Evolutionary conservation across 1,140 invertebrate species (phyloP).

Genomic region (Panulirus ornatus): DNA sequence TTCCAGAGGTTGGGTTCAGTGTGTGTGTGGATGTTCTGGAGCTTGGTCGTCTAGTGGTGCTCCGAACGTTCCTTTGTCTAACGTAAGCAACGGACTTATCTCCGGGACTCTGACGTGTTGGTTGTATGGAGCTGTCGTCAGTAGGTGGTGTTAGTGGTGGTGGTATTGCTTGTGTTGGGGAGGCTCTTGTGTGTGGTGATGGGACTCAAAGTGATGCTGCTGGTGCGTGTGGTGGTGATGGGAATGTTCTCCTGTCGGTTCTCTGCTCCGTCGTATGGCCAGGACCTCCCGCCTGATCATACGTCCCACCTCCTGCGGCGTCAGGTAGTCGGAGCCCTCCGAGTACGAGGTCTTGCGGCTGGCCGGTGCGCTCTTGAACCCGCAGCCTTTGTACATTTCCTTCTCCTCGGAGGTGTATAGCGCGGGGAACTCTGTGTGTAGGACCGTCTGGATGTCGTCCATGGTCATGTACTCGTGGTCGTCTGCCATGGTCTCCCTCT

Average conservation of each 20-base stretch:
- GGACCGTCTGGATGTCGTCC: slow-evolving; percentile 74
- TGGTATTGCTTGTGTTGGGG: slow-evolving; percentile 60
- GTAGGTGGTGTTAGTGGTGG: slow-evolving; percentile 45
- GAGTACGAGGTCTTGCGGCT: slow-evolving; percentile 73
- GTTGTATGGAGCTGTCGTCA: not conserved
- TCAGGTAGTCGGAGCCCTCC: slow-evolving; percentile 73
- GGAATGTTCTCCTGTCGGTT: slow-evolving; percentile 3
- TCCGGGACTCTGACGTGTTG: not conserved
- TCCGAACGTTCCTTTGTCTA: too few species aligned
- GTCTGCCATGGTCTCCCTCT: slow-evolving; percentile 52
- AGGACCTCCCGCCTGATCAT: slow-evolving; percentile 71
- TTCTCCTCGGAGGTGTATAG: slow-evolving; percentile 70
- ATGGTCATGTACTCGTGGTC: slow-evolving; percentile 74
- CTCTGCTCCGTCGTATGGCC: slow-evolving; percentile 24
- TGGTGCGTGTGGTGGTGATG: slow-evolving; percentile 13
- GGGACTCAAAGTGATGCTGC: not conserved
- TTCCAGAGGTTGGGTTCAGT: not conserved
- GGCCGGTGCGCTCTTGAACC: slow-evolving; percentile 70
- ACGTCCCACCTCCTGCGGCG: slow-evolving; percentile 73
- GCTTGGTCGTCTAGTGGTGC: not conserved
- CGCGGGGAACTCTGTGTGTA: slow-evolving; percentile 70
- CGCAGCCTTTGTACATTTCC: slow-evolving; percentile 53
- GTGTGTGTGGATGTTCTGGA: slow-evolving; percentile 18
- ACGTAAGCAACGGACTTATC: too few species aligned
- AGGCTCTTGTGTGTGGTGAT: slow-evolving; percentile 24